phyloP scores from a whole-genome alignment of 1,140 invertebrate genomes.

The Pristionchus pacificus region DNA sequence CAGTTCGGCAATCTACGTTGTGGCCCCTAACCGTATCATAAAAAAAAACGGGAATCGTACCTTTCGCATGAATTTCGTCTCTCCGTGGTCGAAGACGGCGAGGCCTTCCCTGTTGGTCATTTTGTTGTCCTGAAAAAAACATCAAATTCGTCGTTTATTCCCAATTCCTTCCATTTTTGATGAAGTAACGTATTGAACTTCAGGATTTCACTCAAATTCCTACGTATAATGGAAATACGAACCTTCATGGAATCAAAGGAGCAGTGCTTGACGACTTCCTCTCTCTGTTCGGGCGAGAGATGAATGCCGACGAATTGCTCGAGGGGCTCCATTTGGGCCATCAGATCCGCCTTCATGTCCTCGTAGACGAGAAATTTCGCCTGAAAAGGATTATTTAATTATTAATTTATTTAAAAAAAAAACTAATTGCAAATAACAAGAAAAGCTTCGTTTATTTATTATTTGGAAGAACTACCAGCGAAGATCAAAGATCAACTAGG shows the following conservation, averaged over 20 bases:
- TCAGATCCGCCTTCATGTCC: constrained; percentile 59
- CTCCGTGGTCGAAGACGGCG: constrained; percentile 35
- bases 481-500: no score
- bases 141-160: no score
- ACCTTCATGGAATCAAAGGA: constrained; percentile 67
- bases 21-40: no score
- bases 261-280: constrained; percentile 58
- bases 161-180: no score
- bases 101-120: constrained; percentile 66
- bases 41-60: neutral
- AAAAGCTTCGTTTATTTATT: neutral
- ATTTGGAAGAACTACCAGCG: no score
- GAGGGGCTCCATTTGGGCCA: constrained; percentile 47
- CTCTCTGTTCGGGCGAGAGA: constrained; percentile 51
- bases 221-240: no score
- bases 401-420: no score
- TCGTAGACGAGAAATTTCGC: constrained; percentile 61
- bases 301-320: constrained; percentile 60
- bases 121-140: constrained; percentile 7
- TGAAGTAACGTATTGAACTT: no score
- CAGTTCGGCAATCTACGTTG: no score
- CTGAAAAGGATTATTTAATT: no score
- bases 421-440: neutral
- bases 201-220: no score
- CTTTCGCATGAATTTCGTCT: constrained; percentile 44